Conservation (phyloP, 1,140 invertebrate species). For the Rhagoletis pomonella region DNA sequence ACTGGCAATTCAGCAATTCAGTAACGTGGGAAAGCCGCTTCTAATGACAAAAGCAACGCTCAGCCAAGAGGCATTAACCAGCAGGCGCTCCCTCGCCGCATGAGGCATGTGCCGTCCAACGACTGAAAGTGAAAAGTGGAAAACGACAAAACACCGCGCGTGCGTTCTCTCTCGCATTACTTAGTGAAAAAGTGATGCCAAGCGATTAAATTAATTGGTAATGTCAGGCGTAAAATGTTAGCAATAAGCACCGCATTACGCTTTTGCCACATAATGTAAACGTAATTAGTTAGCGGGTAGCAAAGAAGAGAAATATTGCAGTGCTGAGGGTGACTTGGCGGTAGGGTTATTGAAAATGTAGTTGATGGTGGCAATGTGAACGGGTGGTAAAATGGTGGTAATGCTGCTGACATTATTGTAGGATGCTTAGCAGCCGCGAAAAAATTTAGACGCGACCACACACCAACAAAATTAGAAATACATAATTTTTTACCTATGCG, state of each 20-base stretch:
- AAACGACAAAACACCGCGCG: not conserved
- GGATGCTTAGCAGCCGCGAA: not conserved
- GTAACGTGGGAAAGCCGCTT: not conserved
- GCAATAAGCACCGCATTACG: slow-evolving; percentile 11
- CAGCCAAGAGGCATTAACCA: not conserved
- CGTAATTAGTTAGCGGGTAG: not conserved
- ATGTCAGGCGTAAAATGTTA: slow-evolving; percentile 49
- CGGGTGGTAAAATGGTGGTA: not conserved
- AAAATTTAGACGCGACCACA: not conserved
- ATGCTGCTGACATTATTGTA: not conserved
- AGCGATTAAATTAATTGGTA: slow-evolving; percentile 51
- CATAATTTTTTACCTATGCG: no score
- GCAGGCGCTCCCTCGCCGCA: slow-evolving; percentile 2
- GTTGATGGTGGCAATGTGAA: not conserved
- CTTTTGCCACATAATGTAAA: not conserved
- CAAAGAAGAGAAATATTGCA: not conserved
- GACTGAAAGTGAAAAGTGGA: not conserved
- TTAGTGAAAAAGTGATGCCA: not conserved
- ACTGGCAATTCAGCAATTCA: slow-evolving; percentile 8
- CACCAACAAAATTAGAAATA: no score
- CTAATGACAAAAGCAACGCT: not conserved
- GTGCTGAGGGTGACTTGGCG: not conserved
- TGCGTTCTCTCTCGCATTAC: not conserved
- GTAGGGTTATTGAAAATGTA: not conserved
- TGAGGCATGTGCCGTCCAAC: not conserved